A percentile compares a stretch with the other conserved stretches of the same genome.
phyloP scores from a whole-genome alignment of 2,113 vertebrate species.

The Columba janthina region DNA sequence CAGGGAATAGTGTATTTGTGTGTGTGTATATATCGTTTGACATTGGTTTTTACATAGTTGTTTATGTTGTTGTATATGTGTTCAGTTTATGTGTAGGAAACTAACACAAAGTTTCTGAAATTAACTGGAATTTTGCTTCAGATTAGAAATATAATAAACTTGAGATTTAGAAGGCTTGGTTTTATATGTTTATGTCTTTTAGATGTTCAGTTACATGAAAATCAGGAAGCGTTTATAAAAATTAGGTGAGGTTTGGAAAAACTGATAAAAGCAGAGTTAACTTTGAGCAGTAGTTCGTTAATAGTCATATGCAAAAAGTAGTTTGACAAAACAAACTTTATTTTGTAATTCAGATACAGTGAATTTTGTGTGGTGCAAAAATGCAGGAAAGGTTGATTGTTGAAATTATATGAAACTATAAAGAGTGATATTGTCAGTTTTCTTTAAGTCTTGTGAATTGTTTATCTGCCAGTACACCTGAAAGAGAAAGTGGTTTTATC shows the following conservation, averaged over 20 bases:
- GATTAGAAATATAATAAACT: neutral
- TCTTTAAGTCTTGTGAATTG: neutral
- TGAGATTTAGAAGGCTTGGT: neutral
- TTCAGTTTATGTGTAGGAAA: neutral
- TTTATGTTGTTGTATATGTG: neutral
- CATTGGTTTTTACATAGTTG: neutral
- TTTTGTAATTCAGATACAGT: neutral
- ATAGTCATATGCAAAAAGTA: accelerated
- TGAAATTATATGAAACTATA: neutral
- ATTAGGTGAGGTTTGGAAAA: neutral
- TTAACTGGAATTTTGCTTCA: neutral
- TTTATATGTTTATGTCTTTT: neutral
- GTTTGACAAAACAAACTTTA: neutral
- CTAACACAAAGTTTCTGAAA: neutral
- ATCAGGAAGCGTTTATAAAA: neutral
- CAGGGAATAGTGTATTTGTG: neutral
- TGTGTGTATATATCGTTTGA: neutral
- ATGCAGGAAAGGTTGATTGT: neutral
- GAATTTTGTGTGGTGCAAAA: neutral
- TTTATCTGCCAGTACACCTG: neutral
- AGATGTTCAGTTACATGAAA: neutral
- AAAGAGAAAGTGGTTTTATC: neutral
- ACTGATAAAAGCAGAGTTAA: neutral
- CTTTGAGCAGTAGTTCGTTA: neutral
- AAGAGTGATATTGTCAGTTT: neutral